phyloP scores from a whole-genome alignment of 2,888 invertebrate genomes.

The Hemithea aestivaria region DNA sequence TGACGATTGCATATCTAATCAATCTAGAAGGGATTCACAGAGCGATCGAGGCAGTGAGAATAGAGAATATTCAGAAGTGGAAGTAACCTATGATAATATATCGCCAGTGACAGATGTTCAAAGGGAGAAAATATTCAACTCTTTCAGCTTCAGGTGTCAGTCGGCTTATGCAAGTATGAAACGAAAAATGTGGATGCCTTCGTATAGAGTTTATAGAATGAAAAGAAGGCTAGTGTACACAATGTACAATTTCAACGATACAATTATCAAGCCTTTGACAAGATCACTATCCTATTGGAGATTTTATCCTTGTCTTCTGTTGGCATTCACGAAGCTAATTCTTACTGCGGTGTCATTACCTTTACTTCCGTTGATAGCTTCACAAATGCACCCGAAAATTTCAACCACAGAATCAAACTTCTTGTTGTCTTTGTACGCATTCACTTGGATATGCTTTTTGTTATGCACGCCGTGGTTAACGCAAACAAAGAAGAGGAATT shows the following conservation, averaged over 20 bases:
- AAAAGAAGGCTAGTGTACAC: conserved; percentile 54
- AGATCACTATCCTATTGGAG: conserved; percentile 66
- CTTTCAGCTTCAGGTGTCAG: conserved; percentile 65
- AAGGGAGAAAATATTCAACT: conserved; percentile 66
- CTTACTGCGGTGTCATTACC: conserved; percentile 57
- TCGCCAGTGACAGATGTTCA: conserved; percentile 66
- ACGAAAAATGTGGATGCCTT: conserved; percentile 62
- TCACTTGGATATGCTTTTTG: conserved; percentile 71
- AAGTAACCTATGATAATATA: conserved; percentile 64
- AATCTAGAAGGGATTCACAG: conserved; percentile 58
- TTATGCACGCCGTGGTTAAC: conserved; percentile 66
- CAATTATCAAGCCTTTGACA: conserved; percentile 65
- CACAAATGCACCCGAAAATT: conserved; percentile 57
- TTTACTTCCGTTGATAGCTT: conserved; percentile 58
- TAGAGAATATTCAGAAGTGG: conserved; percentile 58
- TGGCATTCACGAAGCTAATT: conserved; percentile 56
- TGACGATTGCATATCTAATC: conserved; percentile 69
- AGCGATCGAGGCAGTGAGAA: conserved; percentile 43
- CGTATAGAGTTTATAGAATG: conserved; percentile 63
- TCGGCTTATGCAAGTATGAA: conserved; percentile 59
- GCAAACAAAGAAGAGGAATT: conserved; percentile 67
- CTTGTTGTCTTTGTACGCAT: conserved; percentile 63
- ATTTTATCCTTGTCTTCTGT: conserved; percentile 67
- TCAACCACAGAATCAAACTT: conserved; percentile 61
- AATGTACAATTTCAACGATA: conserved; percentile 63